Conservation (phyloP, 2,888 invertebrate species). For the Stenotaenia linearis region DNA sequence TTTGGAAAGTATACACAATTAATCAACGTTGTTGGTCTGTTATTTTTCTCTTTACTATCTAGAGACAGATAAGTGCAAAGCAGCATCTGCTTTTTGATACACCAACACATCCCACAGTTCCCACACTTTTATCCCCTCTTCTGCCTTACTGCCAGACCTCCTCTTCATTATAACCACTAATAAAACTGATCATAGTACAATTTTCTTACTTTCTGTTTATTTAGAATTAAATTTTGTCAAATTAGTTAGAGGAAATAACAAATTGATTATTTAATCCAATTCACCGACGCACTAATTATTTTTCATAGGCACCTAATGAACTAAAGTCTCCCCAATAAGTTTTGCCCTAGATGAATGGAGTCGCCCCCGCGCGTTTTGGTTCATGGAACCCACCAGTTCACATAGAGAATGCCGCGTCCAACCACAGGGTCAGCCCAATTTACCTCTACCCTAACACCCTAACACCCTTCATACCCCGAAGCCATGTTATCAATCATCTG, state of each 20-base stretch:
- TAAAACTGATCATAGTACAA: neutral
- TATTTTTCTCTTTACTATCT: neutral
- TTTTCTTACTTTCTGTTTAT: neutral
- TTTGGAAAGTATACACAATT: neutral
- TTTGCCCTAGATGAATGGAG: slow-evolving; percentile 14
- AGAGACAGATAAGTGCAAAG: neutral
- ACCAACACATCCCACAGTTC: neutral
- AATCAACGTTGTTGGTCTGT: neutral
- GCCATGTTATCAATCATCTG: neutral
- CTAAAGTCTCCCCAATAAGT: neutral
- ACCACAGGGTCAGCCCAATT: slow-evolving; percentile 26
- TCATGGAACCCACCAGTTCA: slow-evolving; percentile 24
- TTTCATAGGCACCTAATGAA: slow-evolving; percentile 4
- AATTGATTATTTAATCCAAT: neutral
- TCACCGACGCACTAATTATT: neutral
- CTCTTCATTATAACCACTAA: neutral
- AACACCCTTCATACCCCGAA: slow-evolving; percentile 8
- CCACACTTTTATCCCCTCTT: neutral
- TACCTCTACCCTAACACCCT: neutral
- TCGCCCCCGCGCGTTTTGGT: slow-evolving; percentile 26
- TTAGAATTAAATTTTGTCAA: neutral
- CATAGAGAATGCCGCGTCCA: slow-evolving; percentile 12
- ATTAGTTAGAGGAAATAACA: neutral
- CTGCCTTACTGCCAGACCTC: neutral
- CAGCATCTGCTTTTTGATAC: slow-evolving; percentile 11